These are phyloP conservation scores for Rhegmatorhina hoffmannsi DNA, from an alignment of 2,113 vertebrate genomes.

Conservation along the genomic window DNA sequence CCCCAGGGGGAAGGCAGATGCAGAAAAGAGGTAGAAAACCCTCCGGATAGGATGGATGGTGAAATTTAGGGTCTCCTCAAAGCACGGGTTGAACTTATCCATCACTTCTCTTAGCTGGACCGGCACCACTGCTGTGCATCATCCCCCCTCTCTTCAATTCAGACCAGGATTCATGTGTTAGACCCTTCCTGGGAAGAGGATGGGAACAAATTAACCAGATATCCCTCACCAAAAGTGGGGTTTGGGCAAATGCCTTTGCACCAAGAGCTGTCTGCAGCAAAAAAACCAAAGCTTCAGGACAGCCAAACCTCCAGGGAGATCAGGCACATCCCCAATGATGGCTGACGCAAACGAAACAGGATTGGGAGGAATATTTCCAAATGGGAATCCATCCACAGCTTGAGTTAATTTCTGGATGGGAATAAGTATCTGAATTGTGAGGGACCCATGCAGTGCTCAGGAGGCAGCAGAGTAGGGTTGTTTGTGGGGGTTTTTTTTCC, in stretches of 20 bases:
- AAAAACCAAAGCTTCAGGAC: not conserved
- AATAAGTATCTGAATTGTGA: not conserved
- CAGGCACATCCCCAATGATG: not conserved
- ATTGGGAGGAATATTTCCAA: not conserved
- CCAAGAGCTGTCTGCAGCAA: not conserved
- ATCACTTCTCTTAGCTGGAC: not conserved
- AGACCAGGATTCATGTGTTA: not conserved
- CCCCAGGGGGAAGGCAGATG: not conserved
- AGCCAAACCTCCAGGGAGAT: not conserved
- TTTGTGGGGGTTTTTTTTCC: not conserved
- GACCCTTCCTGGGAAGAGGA: not conserved
- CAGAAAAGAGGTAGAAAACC: not conserved
- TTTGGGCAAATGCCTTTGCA: not conserved
- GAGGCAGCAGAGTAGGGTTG: not conserved
- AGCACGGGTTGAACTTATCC: not conserved
- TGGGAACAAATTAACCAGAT: not conserved
- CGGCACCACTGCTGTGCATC: not conserved
- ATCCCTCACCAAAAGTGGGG: not conserved
- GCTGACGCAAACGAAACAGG: not conserved
- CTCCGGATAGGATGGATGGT: not conserved
- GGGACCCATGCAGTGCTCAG: not conserved
- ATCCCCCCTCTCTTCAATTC: fast-evolving
- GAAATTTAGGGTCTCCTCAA: not conserved
- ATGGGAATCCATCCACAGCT: not conserved
- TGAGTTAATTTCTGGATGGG: not conserved